These are phyloP conservation scores for Apoderus coryli DNA, from an alignment of 2,888 invertebrate genomes.

Conservation along the genomic window DNA sequence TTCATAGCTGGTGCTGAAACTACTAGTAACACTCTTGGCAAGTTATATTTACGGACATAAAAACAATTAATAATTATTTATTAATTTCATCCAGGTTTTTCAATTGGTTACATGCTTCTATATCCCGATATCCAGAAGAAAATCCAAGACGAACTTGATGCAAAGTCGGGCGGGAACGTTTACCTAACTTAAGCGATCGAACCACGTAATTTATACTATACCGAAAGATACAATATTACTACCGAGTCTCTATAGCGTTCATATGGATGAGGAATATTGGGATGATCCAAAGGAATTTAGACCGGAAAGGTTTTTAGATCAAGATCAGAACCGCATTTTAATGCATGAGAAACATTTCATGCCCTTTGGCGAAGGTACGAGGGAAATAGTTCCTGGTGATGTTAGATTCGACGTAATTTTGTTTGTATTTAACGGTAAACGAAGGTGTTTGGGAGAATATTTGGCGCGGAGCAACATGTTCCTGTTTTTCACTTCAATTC, in stretches of 20 bases:
- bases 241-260: constrained; percentile 44
- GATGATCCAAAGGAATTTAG: constrained; percentile 42
- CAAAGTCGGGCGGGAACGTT: constrained; percentile 39
- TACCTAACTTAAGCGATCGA: constrained; percentile 41
- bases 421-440: constrained; percentile 37
- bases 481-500: constrained; percentile 42
- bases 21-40: constrained; percentile 43
- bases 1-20: constrained; percentile 59
- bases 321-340: constrained; percentile 30
- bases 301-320: constrained; percentile 49
- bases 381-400: not conserved
- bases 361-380: constrained; percentile 52
- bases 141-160: constrained; percentile 45
- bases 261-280: constrained; percentile 45
- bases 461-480: constrained; percentile 47
- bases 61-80: too few relatives aligned
- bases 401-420: too few relatives aligned
- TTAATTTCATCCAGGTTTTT: constrained; percentile 31
- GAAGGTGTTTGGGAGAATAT: constrained; percentile 50
- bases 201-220: constrained; percentile 33
- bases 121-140: constrained; percentile 41
- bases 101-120: constrained; percentile 42
- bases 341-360: constrained; percentile 40
- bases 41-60: not conserved
- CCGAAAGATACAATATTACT: constrained; percentile 42